Base-by-base conservation (phyloP, 2,113 vertebrate species). In the Marmota monax region DNA sequence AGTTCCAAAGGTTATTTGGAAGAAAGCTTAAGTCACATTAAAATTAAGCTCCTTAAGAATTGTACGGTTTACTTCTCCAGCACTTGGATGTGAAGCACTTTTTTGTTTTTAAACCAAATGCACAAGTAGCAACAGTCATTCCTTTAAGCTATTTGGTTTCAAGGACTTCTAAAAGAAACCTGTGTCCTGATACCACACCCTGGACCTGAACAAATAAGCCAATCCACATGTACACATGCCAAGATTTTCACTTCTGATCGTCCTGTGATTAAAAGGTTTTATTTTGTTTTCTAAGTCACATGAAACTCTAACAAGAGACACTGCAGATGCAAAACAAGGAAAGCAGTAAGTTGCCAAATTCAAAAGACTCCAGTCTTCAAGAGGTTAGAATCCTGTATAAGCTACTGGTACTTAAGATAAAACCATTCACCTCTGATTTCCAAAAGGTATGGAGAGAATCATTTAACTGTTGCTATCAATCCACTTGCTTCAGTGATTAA, bases 241-340 rank as follows among this genome's bases (percentile, higher is more conserved):
- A 96, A 97, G 94, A 97, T 96, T 95, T 96, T 90, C 78, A 96
- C 34, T 96, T 98, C 76, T 70, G 58, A 98, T 37, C 92, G 61
- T 95, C 80, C 79, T 78, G 37, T 90, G 39, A 90, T 90, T 51
- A 96, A 79, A 91, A 86, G 67, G 48, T 88, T 83, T 95, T 58
- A 58, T 93, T 92, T 74, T 95, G 72, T 90, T 95, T 89, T 93
- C 80, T 85, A 95, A 86, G 79, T 94, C 87, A 96, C 20, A 95
- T 63, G 84, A 88, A 94, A 93, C 61, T 76, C 86, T 56, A 95
- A 73, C 42, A 61, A 94, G 72, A 95, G 67, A 89, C 67, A 84
- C 29, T 80, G 61, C n/a, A 89, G 45, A 96, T 92, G 58, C 27
- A 92, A 96, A 95, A 94, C 72, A 95, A 93, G 45, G 83, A 92